These are phyloP conservation scores for Mamestra brassicae DNA, from an alignment of 2,888 invertebrate genomes.

Conservation along the genomic window DNA sequence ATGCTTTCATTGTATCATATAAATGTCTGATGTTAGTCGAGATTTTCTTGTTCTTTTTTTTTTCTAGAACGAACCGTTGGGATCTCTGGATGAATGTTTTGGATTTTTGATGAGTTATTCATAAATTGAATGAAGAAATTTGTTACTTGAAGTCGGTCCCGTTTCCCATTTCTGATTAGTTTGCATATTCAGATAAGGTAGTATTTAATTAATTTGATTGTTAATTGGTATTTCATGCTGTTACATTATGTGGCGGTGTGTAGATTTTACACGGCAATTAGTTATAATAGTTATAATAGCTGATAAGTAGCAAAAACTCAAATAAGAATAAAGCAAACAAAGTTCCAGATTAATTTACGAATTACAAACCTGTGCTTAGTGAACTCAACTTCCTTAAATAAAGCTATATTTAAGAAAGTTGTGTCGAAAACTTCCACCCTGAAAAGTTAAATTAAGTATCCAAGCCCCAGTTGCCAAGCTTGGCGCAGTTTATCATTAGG, in stretches of 20 bases:
- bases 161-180: background rate
- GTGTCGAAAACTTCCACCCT: background rate
- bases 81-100: background rate
- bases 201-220: background rate
- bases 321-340: background rate
- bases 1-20: conserved; percentile 22
- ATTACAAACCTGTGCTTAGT: background rate
- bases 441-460: conserved; percentile 4
- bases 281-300: background rate
- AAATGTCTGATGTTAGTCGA: conserved; percentile 9
- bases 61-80: background rate
- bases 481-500: conserved; percentile 41
- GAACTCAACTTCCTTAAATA: conserved; percentile 14
- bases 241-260: background rate
- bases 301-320: background rate
- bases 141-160: background rate
- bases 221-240: conserved; percentile 2
- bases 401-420: background rate
- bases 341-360: background rate
- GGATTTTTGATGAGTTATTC: conserved; percentile 5
- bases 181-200: background rate
- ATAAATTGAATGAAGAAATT: background rate
- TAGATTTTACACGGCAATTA: background rate
- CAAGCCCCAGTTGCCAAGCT: conserved; percentile 25
- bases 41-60: background rate